Base-by-base conservation (phyloP, 2,888 invertebrate species). In the Drosophila subsilvestris region DNA sequence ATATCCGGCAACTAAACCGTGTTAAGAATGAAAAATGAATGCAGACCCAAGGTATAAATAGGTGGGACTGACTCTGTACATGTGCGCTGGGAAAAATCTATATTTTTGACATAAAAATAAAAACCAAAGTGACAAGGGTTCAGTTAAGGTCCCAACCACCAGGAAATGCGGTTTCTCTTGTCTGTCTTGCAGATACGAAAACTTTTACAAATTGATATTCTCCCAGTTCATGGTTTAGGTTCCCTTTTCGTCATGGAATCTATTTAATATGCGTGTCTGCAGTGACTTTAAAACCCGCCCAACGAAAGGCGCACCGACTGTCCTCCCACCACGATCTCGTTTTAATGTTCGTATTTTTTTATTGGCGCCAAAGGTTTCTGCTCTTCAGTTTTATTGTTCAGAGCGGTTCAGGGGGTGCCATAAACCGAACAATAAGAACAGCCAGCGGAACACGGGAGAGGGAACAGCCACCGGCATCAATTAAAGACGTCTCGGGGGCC, bases 41-140 rank as follows among this genome's bases (percentile, higher is more conserved):
- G 81, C 80, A 74, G 60, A 55, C 51, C 37, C 37, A 44, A 27
- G 60, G 59, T 54, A 68, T 50, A 42, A 14, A 45, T 42, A 50
- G 49, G 55, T 47, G 32, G 57, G 42, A n/a, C n/a, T n/a, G 20
- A 22, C 43, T 42, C n/a, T 48, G 32, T 44, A 22, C 43, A 42
- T 62, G 58, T 69, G 57, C 47, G 66, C 45, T 45, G 49, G 44
- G 37, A 51, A 68, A 86, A n/a, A 86, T 88, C 89, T 69, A 85
- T 87, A 88, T 85, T 86, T 86, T 84, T 88, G 89, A 88, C 85
- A 86, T 76, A 86, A 86, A 85, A 88, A 88, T 87, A 85, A 81
- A 88, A 88, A 81, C 78, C 85, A 76, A 32, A 88, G 81, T 87
- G 87, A 85, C 88, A 88, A 77, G 84, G 87, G 85, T 85, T 79